These are phyloP conservation scores for Acrocephalus scirpaceus DNA, from an alignment of 2,797 vertebrate species.

Conservation along the genomic window DNA sequence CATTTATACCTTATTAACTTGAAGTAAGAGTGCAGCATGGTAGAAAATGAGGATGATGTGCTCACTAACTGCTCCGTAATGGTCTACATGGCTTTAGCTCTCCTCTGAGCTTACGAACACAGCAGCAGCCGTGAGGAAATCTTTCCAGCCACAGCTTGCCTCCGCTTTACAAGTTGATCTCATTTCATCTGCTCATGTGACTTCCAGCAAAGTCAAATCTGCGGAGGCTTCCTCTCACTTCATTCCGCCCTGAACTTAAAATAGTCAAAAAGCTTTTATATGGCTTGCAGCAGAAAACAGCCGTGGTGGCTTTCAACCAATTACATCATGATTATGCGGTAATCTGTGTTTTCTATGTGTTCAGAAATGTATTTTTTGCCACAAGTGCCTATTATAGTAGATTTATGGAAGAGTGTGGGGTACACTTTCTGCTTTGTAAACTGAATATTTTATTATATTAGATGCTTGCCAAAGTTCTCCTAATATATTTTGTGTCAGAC, in stretches of 20 bases:
- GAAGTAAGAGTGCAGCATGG: background rate
- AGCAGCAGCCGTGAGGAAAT: conserved; percentile 45
- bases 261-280: conserved; percentile 42
- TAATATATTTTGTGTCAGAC: conserved; percentile 31
- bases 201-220: conserved; percentile 67
- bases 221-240: conserved; percentile 65
- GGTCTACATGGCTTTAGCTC: background rate
- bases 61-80: background rate
- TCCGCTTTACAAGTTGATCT: conserved; percentile 53
- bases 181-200: conserved; percentile 64
- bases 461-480: conserved; percentile 37
- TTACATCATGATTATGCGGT: conserved; percentile 53
- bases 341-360: conserved; percentile 55
- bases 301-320: conserved; percentile 44
- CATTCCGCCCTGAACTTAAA: conserved; percentile 47
- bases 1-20: background rate
- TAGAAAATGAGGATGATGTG: background rate
- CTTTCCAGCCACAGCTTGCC: conserved; percentile 56
- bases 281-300: conserved; percentile 41
- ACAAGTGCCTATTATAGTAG: conserved; percentile 24
- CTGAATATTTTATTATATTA: conserved; percentile 45
- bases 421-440: conserved; percentile 48
- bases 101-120: conserved; percentile 9
- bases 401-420: conserved; percentile 32
- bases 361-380: conserved; percentile 36